Percentiles rank a stretch among this genome's conserved stretches.
phyloP scores from a whole-genome alignment of 2,113 vertebrate genomes.

The Ramphastos sulfuratus region DNA sequence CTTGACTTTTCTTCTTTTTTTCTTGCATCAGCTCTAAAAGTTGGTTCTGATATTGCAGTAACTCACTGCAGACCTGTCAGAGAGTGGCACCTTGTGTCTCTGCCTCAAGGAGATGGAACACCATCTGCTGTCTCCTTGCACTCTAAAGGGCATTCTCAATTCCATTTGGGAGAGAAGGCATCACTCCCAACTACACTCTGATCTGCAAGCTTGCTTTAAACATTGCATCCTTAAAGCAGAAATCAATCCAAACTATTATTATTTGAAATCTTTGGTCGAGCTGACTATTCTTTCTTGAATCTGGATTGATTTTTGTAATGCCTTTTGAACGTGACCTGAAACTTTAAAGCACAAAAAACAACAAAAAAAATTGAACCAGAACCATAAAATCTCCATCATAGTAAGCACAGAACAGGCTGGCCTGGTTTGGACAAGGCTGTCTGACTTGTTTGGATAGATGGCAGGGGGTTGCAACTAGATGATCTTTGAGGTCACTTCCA shows the following conservation, averaged over 20 bases:
- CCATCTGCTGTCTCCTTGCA: constrained; percentile 48
- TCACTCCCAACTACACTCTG: not conserved
- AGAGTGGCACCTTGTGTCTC: constrained; percentile 41
- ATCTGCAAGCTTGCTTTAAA: not conserved
- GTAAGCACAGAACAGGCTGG: not conserved
- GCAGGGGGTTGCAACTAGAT: no score
- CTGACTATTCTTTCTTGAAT: not conserved
- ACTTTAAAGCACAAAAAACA: not conserved
- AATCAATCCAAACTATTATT: not conserved
- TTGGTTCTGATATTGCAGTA: not conserved
- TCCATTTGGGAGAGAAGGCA: not conserved
- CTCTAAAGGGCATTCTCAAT: constrained; percentile 50
- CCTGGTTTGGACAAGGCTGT: not conserved
- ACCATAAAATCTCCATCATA: not conserved
- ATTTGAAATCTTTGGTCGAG: not conserved
- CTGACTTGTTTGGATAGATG: not conserved
- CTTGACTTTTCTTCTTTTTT: not conserved
- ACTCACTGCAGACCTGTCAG: constrained; percentile 31
- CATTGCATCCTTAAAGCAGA: not conserved
- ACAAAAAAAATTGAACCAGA: not conserved
- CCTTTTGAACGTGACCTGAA: not conserved
- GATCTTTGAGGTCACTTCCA: not conserved
- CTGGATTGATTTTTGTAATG: not conserved
- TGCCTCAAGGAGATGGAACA: constrained; percentile 16
- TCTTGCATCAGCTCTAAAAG: not conserved